Evolutionary conservation across 1,140 invertebrate genomes (phyloP).

Genomic region (Cotesia vestalis): DNA sequence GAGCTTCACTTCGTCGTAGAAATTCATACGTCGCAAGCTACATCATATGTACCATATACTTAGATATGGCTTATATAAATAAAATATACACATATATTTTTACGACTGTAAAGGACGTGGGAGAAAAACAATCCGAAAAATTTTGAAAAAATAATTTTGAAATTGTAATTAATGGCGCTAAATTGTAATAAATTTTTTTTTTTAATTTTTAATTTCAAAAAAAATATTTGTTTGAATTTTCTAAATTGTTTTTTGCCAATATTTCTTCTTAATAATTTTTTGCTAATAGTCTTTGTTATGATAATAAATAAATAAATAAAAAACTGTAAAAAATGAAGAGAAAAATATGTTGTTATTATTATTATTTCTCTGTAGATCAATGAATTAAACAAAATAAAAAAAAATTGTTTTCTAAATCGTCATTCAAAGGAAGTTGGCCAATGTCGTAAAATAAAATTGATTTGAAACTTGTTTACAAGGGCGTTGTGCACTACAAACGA

Average conservation of each 20-base stretch:
- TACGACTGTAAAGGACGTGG: constrained; percentile 1
- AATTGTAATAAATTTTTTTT: too few species aligned
- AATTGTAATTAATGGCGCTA: too few species aligned
- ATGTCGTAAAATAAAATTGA: constrained; percentile 26
- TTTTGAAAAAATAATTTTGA: too few species aligned
- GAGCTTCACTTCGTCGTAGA: constrained; percentile 50
- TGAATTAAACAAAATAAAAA: background rate
- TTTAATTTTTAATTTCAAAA: too few species aligned
- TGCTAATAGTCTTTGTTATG: too few species aligned
- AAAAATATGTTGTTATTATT: too few species aligned
- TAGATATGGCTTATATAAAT: background rate
- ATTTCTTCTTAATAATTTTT: too few species aligned
- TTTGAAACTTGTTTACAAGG: constrained; percentile 19
- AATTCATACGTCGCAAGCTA: constrained; percentile 49
- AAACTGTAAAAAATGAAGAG: too few species aligned
- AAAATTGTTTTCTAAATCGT: background rate
- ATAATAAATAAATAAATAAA: too few species aligned
- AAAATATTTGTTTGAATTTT: too few species aligned
- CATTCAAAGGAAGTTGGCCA: constrained; percentile 12
- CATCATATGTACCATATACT: background rate
- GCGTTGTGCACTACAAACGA: constrained; percentile 15
- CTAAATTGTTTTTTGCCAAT: too few species aligned
- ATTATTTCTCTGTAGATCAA: too few species aligned
- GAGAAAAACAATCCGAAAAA: background rate
- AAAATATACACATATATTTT: background rate